A percentile compares a stretch with the other conserved stretches of the same genome.
phyloP scores from a whole-genome alignment of 1,140 invertebrate genomes.

The Euura saliciscinereae region DNA sequence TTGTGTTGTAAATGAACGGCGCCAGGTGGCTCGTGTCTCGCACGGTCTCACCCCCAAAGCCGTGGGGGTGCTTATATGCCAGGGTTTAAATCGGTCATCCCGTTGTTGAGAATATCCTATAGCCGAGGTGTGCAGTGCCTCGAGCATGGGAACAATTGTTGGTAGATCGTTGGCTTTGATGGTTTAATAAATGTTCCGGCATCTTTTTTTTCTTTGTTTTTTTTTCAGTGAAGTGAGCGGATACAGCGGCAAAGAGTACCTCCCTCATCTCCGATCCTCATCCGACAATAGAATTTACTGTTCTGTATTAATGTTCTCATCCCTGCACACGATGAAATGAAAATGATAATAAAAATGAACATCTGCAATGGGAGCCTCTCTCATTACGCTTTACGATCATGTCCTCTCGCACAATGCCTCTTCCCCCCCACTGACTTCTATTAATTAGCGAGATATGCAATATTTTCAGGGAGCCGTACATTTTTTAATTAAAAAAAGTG shows the following conservation, averaged over 20 bases:
- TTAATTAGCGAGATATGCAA: neutral
- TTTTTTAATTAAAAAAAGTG: neutral
- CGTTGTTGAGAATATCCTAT: neutral
- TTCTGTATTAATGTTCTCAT: neutral
- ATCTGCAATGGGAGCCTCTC: neutral
- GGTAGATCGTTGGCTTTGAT: neutral
- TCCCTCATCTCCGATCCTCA: neutral
- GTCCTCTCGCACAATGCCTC: neutral
- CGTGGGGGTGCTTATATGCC: neutral
- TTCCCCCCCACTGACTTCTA: neutral
- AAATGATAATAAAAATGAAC: no score
- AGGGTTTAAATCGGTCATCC: neutral
- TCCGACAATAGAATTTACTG: neutral
- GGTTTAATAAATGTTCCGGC: neutral
- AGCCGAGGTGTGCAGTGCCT: neutral
- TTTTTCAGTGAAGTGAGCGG: neutral
- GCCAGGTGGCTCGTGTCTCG: slow-evolving; percentile 23
- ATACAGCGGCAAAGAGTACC: neutral
- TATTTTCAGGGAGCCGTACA: neutral
- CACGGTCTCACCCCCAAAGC: neutral
- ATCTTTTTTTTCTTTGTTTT: neutral
- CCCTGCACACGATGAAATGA: neutral
- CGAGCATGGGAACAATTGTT: neutral
- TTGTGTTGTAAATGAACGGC: slow-evolving; percentile 46
- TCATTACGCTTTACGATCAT: slow-evolving; percentile 2